These are phyloP conservation scores for Drosophila persimilis DNA, from an alignment of 1,140 invertebrate species.

Conservation along the genomic window DNA sequence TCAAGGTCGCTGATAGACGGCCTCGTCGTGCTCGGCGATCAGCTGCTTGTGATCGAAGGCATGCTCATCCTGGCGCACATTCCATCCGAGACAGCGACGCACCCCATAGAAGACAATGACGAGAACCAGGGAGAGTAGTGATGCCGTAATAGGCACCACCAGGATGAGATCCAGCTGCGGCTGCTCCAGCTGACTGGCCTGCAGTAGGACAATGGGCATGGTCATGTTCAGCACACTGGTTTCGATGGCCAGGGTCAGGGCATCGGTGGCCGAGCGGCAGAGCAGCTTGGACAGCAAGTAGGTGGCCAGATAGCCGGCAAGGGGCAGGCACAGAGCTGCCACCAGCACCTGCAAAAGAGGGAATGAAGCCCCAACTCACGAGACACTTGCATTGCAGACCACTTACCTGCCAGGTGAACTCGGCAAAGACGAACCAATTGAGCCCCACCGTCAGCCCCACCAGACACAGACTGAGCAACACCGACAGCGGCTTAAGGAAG, in stretches of 20 bases:
- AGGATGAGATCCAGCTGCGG: slow-evolving; percentile 53
- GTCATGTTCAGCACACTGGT: slow-evolving; percentile 65
- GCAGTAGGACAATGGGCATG: slow-evolving; percentile 58
- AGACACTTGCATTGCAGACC: background rate
- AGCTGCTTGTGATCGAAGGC: slow-evolving; percentile 52
- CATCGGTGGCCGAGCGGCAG: slow-evolving; percentile 54
- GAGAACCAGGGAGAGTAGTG: slow-evolving; percentile 44
- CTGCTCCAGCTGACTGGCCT: slow-evolving; percentile 54
- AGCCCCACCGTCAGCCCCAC: slow-evolving; percentile 57
- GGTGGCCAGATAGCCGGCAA: slow-evolving; percentile 47
- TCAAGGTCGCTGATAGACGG: slow-evolving; percentile 23
- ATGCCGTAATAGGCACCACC: slow-evolving; percentile 53
- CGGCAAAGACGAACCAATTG: slow-evolving; percentile 52
- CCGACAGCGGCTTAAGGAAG: slow-evolving; percentile 61
- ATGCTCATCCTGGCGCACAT: slow-evolving; percentile 43
- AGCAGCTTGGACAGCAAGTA: slow-evolving; percentile 50
- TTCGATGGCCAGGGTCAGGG: slow-evolving; percentile 55
- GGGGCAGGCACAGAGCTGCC: slow-evolving; percentile 43
- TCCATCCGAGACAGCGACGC: slow-evolving; percentile 51
- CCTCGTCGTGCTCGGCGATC: slow-evolving; percentile 36
- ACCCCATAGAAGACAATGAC: slow-evolving; percentile 47
- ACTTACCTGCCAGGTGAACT: slow-evolving; percentile 55
- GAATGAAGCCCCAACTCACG: background rate
- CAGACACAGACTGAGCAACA: slow-evolving; percentile 54
- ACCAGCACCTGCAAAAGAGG: slow-evolving; percentile 39